These are phyloP conservation scores for Patagioenas fasciata DNA, from an alignment of 2,113 vertebrate species.

Conservation along the genomic window DNA sequence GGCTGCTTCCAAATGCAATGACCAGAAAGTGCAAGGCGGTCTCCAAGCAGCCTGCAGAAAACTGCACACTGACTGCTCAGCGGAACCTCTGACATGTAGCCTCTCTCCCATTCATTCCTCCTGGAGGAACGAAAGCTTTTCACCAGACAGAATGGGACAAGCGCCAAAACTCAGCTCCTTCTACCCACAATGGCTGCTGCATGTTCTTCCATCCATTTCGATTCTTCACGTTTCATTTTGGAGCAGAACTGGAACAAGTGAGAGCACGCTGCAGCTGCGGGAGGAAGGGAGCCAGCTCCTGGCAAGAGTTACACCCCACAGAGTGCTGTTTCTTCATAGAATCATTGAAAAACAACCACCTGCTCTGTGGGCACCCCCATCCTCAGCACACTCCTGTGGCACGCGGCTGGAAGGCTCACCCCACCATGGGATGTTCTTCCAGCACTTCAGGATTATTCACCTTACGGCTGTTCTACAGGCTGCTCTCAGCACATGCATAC, in stretches of 20 bases:
- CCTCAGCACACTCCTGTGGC: background rate
- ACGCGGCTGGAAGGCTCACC: background rate
- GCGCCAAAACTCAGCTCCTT: background rate
- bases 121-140: background rate
- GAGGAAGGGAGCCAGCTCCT: constrained; percentile 26
- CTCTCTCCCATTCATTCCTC: background rate
- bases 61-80: background rate
- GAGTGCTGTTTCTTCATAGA: background rate
- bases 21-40: background rate
- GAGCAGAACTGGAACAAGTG: constrained; percentile 34
- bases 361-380: background rate
- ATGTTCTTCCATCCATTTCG: background rate
- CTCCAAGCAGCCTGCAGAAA: background rate
- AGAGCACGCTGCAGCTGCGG: constrained; percentile 37
- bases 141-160: background rate
- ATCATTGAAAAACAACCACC: background rate
- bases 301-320: background rate
- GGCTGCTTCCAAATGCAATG: background rate
- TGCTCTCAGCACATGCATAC: background rate
- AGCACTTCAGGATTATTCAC: background rate
- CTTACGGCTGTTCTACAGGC: background rate
- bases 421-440: background rate
- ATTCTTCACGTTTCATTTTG: background rate
- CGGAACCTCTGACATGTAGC: background rate
- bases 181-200: background rate